Percentiles rank a stretch among this genome's conserved stretches.
These are phyloP conservation scores for Drosophila nasuta DNA, from an alignment of 1,140 invertebrate genomes.

Conservation along the genomic window DNA sequence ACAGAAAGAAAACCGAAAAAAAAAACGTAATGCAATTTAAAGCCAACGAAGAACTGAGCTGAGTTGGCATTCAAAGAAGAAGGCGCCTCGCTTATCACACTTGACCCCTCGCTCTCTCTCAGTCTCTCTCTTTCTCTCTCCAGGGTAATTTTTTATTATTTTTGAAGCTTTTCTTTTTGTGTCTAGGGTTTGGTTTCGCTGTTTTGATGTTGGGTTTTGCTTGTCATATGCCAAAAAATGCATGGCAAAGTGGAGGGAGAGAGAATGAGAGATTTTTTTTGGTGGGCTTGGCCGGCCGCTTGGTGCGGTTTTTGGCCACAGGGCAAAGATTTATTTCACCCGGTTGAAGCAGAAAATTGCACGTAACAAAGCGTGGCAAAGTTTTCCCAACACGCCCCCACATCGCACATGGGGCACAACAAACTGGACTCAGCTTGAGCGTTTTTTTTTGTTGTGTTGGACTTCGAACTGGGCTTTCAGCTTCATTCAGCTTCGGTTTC, in stretches of 20 bases:
- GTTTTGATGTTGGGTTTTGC: conserved; percentile 6
- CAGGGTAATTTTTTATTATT: conserved; percentile 6
- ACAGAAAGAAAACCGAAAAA: background rate
- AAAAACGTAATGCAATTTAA: conserved; percentile 42
- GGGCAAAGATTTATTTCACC: conserved; percentile 73
- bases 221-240: conserved; percentile 48
- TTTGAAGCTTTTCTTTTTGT: conserved; percentile 2
- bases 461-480: conserved; percentile 18
- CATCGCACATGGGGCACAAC: conserved; percentile 24
- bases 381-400: conserved; percentile 49
- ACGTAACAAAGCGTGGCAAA: conserved; percentile 77
- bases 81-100: conserved; percentile 32
- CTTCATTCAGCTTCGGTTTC: background rate
- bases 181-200: background rate
- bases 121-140: too few species aligned
- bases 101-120: conserved; percentile 6
- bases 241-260: conserved; percentile 19
- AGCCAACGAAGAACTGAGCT: background rate
- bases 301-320: conserved; percentile 21
- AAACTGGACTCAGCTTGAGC: background rate
- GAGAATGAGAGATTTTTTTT: background rate
- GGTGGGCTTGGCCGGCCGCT: conserved; percentile 3
- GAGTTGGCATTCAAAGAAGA: background rate
- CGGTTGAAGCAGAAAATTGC: conserved; percentile 75
- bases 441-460: background rate